phyloP scores from a whole-genome alignment of 2,888 invertebrate species.

The Pseudococcus longispinus region DNA sequence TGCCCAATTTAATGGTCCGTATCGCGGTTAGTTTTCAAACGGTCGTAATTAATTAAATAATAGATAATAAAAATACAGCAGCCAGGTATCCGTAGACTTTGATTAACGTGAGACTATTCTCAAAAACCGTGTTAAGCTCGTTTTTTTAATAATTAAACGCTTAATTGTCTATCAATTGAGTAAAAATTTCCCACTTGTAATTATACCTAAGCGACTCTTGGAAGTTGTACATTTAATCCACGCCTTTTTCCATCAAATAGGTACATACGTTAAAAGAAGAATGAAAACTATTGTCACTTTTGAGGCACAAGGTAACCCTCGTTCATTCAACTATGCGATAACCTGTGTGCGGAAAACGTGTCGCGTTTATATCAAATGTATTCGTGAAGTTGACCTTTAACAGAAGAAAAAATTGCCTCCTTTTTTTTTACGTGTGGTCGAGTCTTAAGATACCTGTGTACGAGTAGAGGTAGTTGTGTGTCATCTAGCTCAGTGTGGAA shows the following conservation, averaged over 20 bases:
- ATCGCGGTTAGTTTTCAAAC: neutral
- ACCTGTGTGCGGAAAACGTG: neutral
- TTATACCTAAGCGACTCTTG: neutral
- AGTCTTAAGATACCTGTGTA: neutral
- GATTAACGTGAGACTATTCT: conserved; percentile 35
- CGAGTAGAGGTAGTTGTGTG: neutral
- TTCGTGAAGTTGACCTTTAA: neutral
- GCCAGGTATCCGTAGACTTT: neutral
- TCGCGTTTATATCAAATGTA: neutral
- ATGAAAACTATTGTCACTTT: neutral
- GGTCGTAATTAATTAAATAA: conserved; percentile 21
- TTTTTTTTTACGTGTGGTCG: neutral
- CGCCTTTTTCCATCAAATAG: neutral
- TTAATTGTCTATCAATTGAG: conserved; percentile 16
- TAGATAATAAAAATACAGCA: neutral
- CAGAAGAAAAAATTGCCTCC: neutral
- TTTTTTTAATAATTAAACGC: neutral
- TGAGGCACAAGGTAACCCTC: neutral
- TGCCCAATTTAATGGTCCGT: conserved; percentile 4
- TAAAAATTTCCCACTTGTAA: conserved; percentile 37
- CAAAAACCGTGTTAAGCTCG: neutral
- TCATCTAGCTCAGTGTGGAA: neutral
- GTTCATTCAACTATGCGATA: neutral
- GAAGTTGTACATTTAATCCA: neutral
- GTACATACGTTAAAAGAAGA: neutral